Percentiles rank a stretch among this genome's conserved stretches.
These are phyloP conservation scores for Bagarius yarrelli DNA, from an alignment of 2,113 vertebrate genomes.

Conservation along the genomic window DNA sequence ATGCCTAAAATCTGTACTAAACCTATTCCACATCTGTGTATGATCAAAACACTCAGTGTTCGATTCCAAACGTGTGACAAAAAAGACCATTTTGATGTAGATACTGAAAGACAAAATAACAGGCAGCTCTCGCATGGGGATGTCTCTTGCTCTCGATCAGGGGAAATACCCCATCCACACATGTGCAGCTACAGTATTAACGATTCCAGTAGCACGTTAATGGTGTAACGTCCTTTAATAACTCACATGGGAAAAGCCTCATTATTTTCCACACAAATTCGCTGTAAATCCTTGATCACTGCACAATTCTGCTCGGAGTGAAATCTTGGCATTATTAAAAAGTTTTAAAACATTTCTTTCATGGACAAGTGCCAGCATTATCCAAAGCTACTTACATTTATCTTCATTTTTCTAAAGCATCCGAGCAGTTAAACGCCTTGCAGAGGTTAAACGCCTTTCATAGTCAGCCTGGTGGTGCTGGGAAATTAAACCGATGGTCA, in stretches of 20 bases:
- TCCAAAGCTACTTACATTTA: too few relatives aligned
- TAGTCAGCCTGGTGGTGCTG: too few relatives aligned
- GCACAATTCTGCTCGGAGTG: background rate
- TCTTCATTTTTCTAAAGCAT: too few relatives aligned
- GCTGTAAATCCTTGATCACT: background rate
- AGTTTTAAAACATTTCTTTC: too few relatives aligned
- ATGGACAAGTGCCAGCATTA: too few relatives aligned
- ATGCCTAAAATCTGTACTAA: background rate
- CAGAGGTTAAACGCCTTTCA: too few relatives aligned
- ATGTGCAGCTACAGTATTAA: too few relatives aligned
- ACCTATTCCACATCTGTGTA: slow-evolving; percentile 24
- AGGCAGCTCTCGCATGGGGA: background rate
- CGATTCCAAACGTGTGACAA: slow-evolving; percentile 18
- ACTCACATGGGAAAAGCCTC: background rate
- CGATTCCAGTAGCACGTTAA: background rate
- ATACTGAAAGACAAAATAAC: slow-evolving; percentile 6
- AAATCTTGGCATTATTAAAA: background rate
- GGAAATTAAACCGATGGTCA: too few relatives aligned
- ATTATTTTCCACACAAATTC: background rate
- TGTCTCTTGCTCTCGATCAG: background rate
- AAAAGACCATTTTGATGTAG: slow-evolving; percentile 25
- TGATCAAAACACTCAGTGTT: slow-evolving; percentile 29
- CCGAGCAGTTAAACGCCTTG: too few relatives aligned
- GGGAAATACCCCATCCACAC: background rate
- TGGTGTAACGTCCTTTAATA: background rate